These are phyloP conservation scores for Etheostoma spectabile DNA, from an alignment of 2,113 vertebrate genomes.

Conservation along the genomic window DNA sequence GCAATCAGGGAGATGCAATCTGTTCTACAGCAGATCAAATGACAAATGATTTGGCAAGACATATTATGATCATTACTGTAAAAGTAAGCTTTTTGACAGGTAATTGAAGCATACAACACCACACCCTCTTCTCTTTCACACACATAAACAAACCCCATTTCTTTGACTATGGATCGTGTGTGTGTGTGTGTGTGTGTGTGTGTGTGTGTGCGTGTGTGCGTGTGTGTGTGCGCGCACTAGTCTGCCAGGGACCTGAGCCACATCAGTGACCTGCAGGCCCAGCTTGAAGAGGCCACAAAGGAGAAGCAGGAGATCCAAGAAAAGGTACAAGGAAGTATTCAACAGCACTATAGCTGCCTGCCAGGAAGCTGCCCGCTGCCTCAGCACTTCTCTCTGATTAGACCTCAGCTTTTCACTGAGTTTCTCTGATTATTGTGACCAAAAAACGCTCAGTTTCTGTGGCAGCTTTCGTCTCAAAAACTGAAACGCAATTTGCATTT, in stretches of 20 bases:
- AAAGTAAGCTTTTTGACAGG: constrained; percentile 2
- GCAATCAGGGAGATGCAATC: constrained; percentile 46
- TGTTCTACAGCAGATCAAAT: constrained; percentile 59
- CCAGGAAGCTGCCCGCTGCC: constrained; percentile 43
- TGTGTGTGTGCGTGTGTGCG: constrained; percentile 16
- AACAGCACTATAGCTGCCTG: constrained; percentile 43
- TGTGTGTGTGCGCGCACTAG: constrained; percentile 74
- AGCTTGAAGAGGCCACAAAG: constrained; percentile 94
- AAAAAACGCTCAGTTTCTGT: constrained; percentile 46
- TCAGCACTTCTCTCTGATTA: constrained; percentile 68
- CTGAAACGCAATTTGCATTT: constrained; percentile 65
- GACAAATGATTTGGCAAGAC: constrained; percentile 41
- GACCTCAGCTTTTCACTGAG: constrained; percentile 45
- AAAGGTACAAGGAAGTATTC: constrained; percentile 87
- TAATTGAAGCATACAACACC: constrained; percentile 1
- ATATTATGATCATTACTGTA: constrained; percentile 9
- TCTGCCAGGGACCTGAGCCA: constrained; percentile 94
- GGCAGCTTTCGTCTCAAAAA: constrained; percentile 30
- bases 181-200: not conserved
- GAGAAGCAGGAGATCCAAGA: constrained; percentile 98
- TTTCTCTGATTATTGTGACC: constrained; percentile 66
- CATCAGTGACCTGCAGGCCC: constrained; percentile 96
- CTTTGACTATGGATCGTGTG: not conserved
- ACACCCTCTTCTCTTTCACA: not conserved
- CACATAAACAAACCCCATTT: not conserved